These are phyloP conservation scores for Neotragus moschatus DNA, from an alignment of 2,113 vertebrate genomes.

Conservation along the genomic window DNA sequence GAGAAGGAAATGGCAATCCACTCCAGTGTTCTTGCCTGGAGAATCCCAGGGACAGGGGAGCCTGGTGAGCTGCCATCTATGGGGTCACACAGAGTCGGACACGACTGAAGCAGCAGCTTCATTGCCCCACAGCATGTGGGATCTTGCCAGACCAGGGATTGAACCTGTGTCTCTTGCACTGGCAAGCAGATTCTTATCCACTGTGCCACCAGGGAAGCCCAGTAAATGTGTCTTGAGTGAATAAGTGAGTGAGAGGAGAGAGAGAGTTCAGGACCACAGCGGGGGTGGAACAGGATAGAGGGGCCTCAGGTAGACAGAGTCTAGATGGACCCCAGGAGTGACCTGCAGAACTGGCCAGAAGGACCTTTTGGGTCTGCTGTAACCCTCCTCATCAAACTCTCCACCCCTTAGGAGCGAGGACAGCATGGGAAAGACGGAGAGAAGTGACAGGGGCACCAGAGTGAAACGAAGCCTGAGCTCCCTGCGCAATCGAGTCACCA, in stretches of 20 bases:
- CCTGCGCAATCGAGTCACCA: slow-evolving; percentile 89
- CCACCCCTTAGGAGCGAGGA: slow-evolving; percentile 80
- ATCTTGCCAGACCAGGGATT: neutral
- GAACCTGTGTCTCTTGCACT: neutral
- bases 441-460: slow-evolving; percentile 86
- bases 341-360: neutral
- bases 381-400: neutral
- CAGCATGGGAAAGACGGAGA: slow-evolving; percentile 82
- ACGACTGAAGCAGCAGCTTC: too few species aligned
- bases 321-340: neutral
- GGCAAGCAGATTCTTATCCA: neutral
- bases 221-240: neutral
- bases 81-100: too few species aligned
- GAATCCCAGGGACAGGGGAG: too few species aligned
- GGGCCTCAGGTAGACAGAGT: neutral
- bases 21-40: too few species aligned
- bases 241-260: neutral
- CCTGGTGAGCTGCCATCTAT: too few species aligned
- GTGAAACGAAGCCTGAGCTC: slow-evolving; percentile 94
- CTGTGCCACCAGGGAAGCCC: neutral
- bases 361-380: neutral
- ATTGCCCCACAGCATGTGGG: neutral
- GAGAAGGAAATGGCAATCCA: too few species aligned
- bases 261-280: neutral
- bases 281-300: neutral